These are phyloP conservation scores for Nymphalis io DNA, from an alignment of 1,140 invertebrate species.

Conservation along the genomic window DNA sequence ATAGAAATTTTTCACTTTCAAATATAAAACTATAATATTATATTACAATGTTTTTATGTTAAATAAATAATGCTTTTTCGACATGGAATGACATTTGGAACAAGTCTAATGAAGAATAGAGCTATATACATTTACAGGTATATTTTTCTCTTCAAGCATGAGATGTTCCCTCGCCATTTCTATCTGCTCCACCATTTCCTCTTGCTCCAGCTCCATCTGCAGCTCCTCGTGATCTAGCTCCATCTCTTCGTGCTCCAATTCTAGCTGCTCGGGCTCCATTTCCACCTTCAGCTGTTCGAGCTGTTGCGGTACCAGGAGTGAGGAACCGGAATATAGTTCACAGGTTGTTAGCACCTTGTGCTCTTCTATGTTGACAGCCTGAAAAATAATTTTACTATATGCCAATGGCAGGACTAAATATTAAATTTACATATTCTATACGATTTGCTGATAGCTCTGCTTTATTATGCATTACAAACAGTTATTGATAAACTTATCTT, in stretches of 20 bases:
- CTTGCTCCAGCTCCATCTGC: constrained; percentile 21
- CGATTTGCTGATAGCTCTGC: too few species aligned
- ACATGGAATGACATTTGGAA: too few species aligned
- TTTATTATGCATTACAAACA: too few species aligned
- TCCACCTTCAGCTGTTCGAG: constrained; percentile 29
- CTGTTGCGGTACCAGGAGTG: constrained; percentile 43
- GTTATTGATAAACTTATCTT: too few species aligned
- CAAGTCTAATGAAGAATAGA: not conserved
- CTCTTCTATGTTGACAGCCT: constrained; percentile 46
- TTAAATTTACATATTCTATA: too few species aligned
- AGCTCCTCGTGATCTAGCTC: constrained; percentile 28
- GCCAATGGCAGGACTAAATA: too few species aligned
- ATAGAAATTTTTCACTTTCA: too few species aligned
- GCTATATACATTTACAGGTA: constrained; percentile 9
- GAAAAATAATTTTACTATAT: constrained; percentile 17
- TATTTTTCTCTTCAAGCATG: constrained; percentile 50
- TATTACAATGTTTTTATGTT: too few species aligned
- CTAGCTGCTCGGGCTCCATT: constrained; percentile 18
- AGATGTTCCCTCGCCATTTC: not conserved
- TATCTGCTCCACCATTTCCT: constrained; percentile 22
- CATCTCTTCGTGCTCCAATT: constrained; percentile 25
- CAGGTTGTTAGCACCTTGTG: constrained; percentile 41
- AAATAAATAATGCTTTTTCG: too few species aligned
- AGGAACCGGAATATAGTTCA: constrained; percentile 48
- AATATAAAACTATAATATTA: too few species aligned